Evolutionary conservation across 2,888 invertebrate genomes (phyloP).

Genomic region (Lasioglossum calceatum): DNA sequence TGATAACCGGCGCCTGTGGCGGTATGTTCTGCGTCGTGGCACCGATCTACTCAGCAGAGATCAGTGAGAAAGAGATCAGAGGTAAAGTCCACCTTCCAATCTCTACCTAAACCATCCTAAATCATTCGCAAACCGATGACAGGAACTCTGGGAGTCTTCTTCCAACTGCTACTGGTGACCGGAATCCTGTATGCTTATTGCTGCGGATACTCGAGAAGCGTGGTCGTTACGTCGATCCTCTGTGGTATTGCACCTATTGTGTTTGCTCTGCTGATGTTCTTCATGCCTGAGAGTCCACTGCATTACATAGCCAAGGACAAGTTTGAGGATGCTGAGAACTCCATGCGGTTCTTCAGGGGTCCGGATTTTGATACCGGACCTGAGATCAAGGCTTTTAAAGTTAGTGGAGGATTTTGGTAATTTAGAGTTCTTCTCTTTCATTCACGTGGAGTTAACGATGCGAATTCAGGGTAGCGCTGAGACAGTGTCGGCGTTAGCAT

Average conservation of each 20-base stretch:
- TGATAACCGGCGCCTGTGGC: conserved; percentile 90
- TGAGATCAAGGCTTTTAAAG: conserved; percentile 88
- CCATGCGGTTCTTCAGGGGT: conserved; percentile 90
- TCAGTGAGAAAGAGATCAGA: conserved; percentile 92
- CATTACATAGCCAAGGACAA: conserved; percentile 88
- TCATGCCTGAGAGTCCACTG: conserved; percentile 94
- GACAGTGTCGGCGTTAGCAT: not conserved
- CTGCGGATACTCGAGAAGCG: conserved; percentile 86
- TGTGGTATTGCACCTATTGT: conserved; percentile 88
- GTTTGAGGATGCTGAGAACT: conserved; percentile 88
- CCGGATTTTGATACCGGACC: conserved; percentile 87
- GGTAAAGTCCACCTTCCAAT: conserved; percentile 76
- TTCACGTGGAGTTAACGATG: too few species aligned
- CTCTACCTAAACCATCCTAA: not conserved
- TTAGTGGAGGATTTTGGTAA: conserved; percentile 79
- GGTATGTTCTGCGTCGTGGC: conserved; percentile 92
- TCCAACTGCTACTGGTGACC: conserved; percentile 92
- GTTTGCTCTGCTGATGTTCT: conserved; percentile 89
- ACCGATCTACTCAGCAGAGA: conserved; percentile 93
- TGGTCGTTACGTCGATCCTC: conserved; percentile 85
- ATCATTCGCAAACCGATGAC: not conserved
- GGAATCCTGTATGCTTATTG: conserved; percentile 92
- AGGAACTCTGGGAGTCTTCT: conserved; percentile 93
- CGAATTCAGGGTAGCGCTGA: too few species aligned
- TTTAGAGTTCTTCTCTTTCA: too few species aligned